Percentiles rank a stretch among this genome's conserved stretches.
Conservation (phyloP, 2,797 vertebrate genomes). For the Lerista edwardsae region DNA sequence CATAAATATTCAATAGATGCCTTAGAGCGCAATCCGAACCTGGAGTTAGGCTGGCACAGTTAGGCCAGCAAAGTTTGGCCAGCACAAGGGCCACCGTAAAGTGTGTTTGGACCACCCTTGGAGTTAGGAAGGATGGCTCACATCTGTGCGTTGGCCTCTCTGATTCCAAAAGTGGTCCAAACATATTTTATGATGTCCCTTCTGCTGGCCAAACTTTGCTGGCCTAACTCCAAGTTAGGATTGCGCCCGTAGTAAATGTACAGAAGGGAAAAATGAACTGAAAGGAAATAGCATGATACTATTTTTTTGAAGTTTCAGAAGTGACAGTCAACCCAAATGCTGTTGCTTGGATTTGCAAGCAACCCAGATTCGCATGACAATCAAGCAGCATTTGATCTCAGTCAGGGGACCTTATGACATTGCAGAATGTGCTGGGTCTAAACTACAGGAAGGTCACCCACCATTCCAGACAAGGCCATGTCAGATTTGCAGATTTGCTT, state of each 20-base stretch:
- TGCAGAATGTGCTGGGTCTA: background rate
- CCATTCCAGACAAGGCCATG: background rate
- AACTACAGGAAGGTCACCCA: background rate
- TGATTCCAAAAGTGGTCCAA: no score
- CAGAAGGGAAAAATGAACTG: background rate
- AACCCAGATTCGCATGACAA: no score
- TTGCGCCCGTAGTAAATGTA: background rate
- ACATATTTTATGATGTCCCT: no score
- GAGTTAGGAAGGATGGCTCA: no score
- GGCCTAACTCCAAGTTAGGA: no score
- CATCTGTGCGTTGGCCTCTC: no score
- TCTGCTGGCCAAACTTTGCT: no score
- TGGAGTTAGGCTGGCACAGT: no score
- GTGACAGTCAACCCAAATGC: background rate
- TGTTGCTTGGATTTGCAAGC: background rate
- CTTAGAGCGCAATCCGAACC: no score
- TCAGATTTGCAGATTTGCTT: background rate
- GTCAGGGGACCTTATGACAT: background rate
- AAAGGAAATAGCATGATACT: background rate
- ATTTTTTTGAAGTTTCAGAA: background rate
- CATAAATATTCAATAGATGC: background rate
- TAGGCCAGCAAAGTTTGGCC: no score
- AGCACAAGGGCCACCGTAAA: no score
- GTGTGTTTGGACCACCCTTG: no score
- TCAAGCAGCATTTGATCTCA: background rate